phyloP scores from a whole-genome alignment of 2,113 vertebrate genomes.

The Clinocottus analis region DNA sequence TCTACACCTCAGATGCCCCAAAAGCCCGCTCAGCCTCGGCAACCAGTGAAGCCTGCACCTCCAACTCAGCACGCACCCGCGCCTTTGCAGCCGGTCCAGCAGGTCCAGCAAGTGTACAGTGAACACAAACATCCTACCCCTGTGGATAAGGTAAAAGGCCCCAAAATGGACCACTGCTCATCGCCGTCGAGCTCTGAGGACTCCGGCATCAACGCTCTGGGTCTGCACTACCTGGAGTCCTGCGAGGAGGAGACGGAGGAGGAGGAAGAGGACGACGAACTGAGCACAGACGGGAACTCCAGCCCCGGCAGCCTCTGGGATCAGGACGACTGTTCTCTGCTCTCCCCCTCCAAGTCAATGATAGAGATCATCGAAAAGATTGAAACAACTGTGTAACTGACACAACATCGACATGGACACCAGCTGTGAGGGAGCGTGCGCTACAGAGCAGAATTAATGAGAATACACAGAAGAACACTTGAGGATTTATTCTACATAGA shows the following conservation, averaged over 20 bases:
- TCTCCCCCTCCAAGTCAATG: conserved; percentile 93
- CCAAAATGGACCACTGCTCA: conserved; percentile 94
- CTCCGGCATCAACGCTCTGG: conserved; percentile 95
- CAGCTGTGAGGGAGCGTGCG: conserved; percentile 21
- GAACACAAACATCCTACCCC: conserved; percentile 69
- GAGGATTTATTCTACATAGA: conserved; percentile 42
- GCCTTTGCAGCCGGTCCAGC: conserved; percentile 41
- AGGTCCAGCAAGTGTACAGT: conserved; percentile 24
- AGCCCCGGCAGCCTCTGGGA: conserved; percentile 95
- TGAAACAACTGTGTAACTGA: conserved; percentile 94
- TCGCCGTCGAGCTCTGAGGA: conserved; percentile 97
- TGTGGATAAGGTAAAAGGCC: conserved; percentile 85
- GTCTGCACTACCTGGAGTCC: conserved; percentile 92
- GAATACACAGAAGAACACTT: conserved; percentile 11
- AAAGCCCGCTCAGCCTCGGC: conserved; percentile 41
- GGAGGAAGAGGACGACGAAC: conserved; percentile 81
- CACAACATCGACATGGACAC: not conserved
- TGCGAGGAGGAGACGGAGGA: conserved; percentile 91
- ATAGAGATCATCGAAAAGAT: conserved; percentile 99
- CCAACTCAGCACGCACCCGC: conserved; percentile 28
- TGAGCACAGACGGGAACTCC: conserved; percentile 89
- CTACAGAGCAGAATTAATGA: conserved; percentile 16
- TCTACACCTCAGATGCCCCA: conserved; percentile 42
- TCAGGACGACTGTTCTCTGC: conserved; percentile 90
- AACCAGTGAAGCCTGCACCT: conserved; percentile 1